Conservation (phyloP, 2,888 invertebrate species). For the Osedax frankpressi region DNA sequence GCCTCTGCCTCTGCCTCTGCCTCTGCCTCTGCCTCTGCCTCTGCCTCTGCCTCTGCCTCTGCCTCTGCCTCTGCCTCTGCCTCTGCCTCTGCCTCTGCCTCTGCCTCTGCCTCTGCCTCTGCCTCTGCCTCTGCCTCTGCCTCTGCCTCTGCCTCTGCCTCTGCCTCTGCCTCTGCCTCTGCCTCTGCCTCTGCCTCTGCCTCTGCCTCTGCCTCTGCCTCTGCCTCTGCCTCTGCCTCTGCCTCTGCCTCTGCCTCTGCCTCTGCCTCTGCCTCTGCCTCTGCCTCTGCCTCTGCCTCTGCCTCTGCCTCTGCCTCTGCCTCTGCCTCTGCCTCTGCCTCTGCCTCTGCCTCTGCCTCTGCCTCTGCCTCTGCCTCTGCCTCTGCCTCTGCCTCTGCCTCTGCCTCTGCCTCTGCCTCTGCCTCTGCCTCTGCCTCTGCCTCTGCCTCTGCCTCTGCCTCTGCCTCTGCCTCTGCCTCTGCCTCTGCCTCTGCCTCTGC, state of each 20-base stretch:
- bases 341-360: constrained; percentile 1
- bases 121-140: constrained; percentile 1
- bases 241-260: constrained; percentile 4
- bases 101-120: constrained; percentile 1
- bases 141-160: constrained; percentile 1
- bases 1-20: constrained; percentile 4
- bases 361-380: constrained; percentile 4
- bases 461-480: constrained; percentile 4
- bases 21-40: constrained; percentile 4
- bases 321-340: constrained; percentile 4
- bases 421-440: constrained; percentile 1
- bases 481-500: constrained; percentile 1
- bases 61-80: constrained; percentile 4
- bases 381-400: constrained; percentile 4
- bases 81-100: constrained; percentile 1
- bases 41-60: constrained; percentile 4
- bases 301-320: constrained; percentile 4
- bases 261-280: constrained; percentile 1
- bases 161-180: constrained; percentile 4
- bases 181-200: constrained; percentile 1
- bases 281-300: constrained; percentile 4
- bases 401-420: constrained; percentile 4
- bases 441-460: constrained; percentile 4
- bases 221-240: constrained; percentile 1
- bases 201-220: constrained; percentile 4